These are phyloP conservation scores for Drosophila setosimentum DNA, from an alignment of 2,888 invertebrate species.

Conservation along the genomic window DNA sequence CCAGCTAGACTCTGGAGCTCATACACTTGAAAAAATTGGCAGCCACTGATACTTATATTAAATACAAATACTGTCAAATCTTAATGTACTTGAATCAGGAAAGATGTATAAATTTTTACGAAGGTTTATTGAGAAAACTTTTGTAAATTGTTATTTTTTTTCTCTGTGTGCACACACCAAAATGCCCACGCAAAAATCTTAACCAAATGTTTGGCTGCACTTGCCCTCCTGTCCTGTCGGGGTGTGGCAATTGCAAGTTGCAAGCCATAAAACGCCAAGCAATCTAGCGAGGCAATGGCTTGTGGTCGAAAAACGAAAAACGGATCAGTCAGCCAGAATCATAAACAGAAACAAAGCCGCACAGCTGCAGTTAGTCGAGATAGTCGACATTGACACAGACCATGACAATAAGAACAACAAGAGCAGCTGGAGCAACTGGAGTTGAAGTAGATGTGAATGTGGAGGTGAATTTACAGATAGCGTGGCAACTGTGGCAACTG, in stretches of 20 bases:
- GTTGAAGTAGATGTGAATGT: conserved; percentile 4
- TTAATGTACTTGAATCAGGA: not conserved
- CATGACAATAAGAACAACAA: conserved; percentile 25
- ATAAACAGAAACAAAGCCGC: conserved; percentile 35
- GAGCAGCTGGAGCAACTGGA: conserved; percentile 26
- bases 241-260: conserved; percentile 44
- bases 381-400: conserved; percentile 70
- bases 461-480: conserved; percentile 9
- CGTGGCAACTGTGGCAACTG: conserved; percentile 5
- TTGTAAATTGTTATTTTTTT: not conserved
- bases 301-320: conserved; percentile 64
- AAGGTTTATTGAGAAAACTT: not conserved
- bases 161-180: not conserved
- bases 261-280: conserved; percentile 46
- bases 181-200: conserved; percentile 65
- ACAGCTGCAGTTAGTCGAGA: conserved; percentile 19
- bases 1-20: not conserved
- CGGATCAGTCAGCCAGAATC: conserved; percentile 27
- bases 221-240: conserved; percentile 42
- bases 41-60: not conserved
- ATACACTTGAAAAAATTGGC: not conserved
- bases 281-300: conserved; percentile 27
- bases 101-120: not conserved
- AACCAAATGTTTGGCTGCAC: conserved; percentile 68
- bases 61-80: not conserved